phyloP scores from a whole-genome alignment of 2,113 vertebrate species.

The Rhinoderma darwinii region DNA sequence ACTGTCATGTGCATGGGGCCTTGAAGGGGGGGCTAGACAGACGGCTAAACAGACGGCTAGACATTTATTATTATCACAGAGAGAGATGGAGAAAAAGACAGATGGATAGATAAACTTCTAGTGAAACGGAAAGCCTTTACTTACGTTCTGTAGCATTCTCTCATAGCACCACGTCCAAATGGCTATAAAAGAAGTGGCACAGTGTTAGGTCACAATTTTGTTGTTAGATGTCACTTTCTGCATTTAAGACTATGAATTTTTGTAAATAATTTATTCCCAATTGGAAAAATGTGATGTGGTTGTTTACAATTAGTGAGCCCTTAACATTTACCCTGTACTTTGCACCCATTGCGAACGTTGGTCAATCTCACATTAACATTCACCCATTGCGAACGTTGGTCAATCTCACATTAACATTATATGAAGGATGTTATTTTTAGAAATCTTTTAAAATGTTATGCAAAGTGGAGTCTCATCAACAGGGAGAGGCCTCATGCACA shows the following conservation, averaged over 20 bases:
- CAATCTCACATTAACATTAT: not conserved
- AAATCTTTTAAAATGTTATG: not conserved
- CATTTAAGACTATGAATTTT: not conserved
- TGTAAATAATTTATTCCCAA: not conserved
- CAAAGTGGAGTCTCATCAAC: not conserved
- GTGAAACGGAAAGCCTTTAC: slow-evolving; percentile 63
- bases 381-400: not conserved
- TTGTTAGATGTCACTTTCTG: too few relatives aligned
- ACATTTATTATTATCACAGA: too few relatives aligned
- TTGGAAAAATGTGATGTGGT: too few relatives aligned
- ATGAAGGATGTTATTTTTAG: not conserved
- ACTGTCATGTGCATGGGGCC: too few relatives aligned
- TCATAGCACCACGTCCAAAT: slow-evolving; percentile 95
- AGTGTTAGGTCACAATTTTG: too few relatives aligned
- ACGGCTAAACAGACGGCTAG: too few relatives aligned
- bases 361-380: not conserved
- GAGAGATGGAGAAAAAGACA: not conserved
- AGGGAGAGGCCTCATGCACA: too few relatives aligned
- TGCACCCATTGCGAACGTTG: not conserved
- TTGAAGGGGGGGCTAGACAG: too few relatives aligned
- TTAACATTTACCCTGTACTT: not conserved
- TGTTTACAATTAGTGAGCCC: not conserved
- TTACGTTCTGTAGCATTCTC: slow-evolving; percentile 97
- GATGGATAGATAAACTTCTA: not conserved
- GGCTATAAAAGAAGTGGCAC: slow-evolving; percentile 82